Percentiles rank a stretch among this genome's conserved stretches.
Evolutionary conservation across 2,113 vertebrate species (phyloP).

Genomic region (Sturnira hondurensis): DNA sequence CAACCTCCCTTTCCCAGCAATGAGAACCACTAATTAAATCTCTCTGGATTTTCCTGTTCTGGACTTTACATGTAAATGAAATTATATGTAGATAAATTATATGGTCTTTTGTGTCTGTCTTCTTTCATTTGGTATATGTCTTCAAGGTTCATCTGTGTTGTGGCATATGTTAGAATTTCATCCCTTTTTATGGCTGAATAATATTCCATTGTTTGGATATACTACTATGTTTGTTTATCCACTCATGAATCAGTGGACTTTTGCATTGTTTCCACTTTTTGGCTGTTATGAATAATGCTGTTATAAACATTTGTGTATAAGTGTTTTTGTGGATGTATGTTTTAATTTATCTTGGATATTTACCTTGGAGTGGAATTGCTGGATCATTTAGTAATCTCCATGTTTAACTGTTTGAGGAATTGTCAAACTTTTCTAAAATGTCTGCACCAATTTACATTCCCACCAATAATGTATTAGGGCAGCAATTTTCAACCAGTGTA

Average conservation of each 20-base stretch:
- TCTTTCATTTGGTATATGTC: neutral
- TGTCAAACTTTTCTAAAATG: neutral
- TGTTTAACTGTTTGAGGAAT: neutral
- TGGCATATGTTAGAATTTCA: neutral
- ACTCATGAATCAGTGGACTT: neutral
- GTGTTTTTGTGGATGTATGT: neutral
- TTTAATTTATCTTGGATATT: neutral
- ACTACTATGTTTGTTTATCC: neutral
- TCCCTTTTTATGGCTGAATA: conserved; percentile 2
- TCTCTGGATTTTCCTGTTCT: neutral
- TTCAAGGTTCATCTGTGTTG: neutral
- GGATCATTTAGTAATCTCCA: neutral
- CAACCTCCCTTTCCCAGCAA: neutral
- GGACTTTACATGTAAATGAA: neutral
- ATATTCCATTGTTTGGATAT: neutral
- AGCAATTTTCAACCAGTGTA: no score
- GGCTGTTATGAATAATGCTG: neutral
- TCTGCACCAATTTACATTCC: no score
- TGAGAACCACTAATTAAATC: neutral
- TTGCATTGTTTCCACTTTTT: neutral
- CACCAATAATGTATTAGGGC: no score
- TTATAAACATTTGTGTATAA: neutral
- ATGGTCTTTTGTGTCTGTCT: neutral
- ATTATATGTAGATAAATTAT: neutral
- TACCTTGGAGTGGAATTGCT: neutral